phyloP scores from a whole-genome alignment of 2,113 vertebrate genomes.

The Bothrops jararaca region DNA sequence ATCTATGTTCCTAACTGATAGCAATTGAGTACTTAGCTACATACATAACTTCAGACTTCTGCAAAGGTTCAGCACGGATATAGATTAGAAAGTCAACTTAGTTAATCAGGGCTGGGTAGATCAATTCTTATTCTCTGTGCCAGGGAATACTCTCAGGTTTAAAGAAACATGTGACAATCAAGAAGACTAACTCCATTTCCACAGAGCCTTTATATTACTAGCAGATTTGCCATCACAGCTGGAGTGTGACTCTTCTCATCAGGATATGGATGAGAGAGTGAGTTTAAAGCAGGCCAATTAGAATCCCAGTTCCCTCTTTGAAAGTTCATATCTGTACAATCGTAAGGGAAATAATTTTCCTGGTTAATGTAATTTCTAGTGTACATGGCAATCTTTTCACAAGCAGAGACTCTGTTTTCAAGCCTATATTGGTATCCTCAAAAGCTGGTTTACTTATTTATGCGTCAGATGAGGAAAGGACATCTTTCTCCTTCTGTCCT shows the following conservation, averaged over 20 bases:
- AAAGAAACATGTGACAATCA: not conserved
- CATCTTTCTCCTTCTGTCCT: too few species aligned
- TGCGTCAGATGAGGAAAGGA: too few species aligned
- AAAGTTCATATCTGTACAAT: not conserved
- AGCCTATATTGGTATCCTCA: not conserved
- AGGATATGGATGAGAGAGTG: not conserved
- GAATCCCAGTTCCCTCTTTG: not conserved
- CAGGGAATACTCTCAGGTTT: not conserved
- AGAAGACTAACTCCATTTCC: not conserved
- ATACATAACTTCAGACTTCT: not conserved
- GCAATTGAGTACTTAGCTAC: not conserved
- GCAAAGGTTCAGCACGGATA: not conserved
- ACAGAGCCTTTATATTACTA: not conserved
- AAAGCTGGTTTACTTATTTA: not conserved
- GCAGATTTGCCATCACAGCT: not conserved
- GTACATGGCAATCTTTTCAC: not conserved
- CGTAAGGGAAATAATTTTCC: not conserved
- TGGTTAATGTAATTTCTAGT: not conserved
- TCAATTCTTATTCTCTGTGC: not conserved
- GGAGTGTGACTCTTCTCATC: not conserved
- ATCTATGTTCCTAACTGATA: not conserved
- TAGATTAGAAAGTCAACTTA: not conserved
- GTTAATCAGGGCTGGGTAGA: not conserved
- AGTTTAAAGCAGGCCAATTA: not conserved
- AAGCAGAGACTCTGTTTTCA: not conserved